phyloP scores from a whole-genome alignment of 1,140 invertebrate species.

The Stegodyphus mimosarum region DNA sequence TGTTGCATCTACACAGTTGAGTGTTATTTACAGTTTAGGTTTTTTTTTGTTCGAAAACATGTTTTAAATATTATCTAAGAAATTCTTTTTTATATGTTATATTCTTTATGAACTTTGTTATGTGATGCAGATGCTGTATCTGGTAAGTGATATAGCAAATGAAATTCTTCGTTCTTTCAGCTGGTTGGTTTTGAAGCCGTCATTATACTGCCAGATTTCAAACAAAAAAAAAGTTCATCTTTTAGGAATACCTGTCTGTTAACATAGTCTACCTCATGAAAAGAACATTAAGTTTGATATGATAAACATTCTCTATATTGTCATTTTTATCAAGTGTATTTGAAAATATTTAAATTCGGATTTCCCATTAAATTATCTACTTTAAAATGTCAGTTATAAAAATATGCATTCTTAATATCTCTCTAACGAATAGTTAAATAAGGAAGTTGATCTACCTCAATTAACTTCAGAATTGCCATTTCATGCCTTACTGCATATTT shows the following conservation, averaged over 20 bases:
- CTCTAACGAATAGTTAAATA: neutral
- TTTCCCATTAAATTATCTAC: no score
- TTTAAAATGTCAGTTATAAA: no score
- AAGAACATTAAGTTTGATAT: neutral
- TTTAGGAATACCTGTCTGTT: slow-evolving; percentile 4
- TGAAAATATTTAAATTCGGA: no score
- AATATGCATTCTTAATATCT: slow-evolving; percentile 2
- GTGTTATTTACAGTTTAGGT: slow-evolving; percentile 10
- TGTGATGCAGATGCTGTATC: no score
- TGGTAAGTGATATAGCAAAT: no score
- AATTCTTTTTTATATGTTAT: slow-evolving; percentile 1
- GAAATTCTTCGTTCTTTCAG: no score
- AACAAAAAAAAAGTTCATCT: neutral
- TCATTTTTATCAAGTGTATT: no score
- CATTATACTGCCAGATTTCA: neutral
- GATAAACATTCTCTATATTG: neutral
- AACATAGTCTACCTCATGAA: slow-evolving; percentile 51
- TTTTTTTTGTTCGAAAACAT: neutral
- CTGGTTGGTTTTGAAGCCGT: no score
- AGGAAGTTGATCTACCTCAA: slow-evolving; percentile 42
- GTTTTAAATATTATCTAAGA: slow-evolving; percentile 16
- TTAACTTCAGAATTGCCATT: slow-evolving; percentile 35
- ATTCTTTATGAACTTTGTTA: no score
- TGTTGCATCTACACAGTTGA: slow-evolving; percentile 41
- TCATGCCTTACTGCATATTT: slow-evolving; percentile 15